phyloP scores from a whole-genome alignment of 2,797 vertebrate genomes.

The Tenualosa thibaudeaui region DNA sequence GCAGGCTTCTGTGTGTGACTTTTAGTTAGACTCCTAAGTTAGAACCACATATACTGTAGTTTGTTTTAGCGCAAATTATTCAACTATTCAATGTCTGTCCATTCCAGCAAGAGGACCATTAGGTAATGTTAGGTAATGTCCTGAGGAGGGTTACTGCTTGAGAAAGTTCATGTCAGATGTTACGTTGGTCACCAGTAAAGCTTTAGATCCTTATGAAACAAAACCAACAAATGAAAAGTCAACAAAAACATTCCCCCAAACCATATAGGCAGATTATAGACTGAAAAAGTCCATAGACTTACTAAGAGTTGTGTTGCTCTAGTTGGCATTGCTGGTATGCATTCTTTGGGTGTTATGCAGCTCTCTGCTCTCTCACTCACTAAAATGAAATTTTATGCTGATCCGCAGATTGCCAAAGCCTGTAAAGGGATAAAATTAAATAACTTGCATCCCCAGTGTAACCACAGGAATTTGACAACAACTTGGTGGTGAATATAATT shows the following conservation, averaged over 20 bases:
- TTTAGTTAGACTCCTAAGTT: neutral
- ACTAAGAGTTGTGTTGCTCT: no score
- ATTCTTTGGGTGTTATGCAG: no score
- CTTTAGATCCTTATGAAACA: neutral
- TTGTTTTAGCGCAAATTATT: neutral
- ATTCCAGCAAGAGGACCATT: neutral
- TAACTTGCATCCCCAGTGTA: neutral
- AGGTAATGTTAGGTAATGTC: neutral
- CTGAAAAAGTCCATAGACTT: no score
- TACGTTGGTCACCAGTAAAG: neutral
- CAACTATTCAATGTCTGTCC: neutral
- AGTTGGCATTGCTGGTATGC: no score
- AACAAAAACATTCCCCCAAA: neutral
- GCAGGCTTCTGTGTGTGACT: neutral
- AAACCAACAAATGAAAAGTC: neutral
- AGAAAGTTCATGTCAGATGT: neutral
- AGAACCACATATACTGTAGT: neutral
- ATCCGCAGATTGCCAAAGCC: no score
- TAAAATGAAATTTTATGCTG: no score
- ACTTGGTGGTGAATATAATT: neutral
- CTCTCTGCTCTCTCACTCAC: no score
- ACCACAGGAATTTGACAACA: neutral
- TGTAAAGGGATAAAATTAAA: no score
- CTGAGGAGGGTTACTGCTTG: neutral
- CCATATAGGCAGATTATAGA: no score